Base-by-base conservation (phyloP, 2,888 invertebrate genomes). In the Teleogryllus oceanicus region DNA sequence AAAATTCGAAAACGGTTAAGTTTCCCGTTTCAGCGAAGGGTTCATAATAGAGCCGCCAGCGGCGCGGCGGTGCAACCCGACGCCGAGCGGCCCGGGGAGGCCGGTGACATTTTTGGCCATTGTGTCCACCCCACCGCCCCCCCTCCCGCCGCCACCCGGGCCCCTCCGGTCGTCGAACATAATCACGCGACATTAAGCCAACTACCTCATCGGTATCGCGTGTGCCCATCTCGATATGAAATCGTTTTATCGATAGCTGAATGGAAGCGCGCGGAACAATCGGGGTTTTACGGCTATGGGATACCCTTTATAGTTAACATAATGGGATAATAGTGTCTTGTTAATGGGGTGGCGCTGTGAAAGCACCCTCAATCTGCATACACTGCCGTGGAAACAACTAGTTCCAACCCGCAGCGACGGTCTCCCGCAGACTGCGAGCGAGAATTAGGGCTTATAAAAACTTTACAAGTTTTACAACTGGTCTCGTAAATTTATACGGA, bases 291-390 rank as follows among this genome's bases (percentile, higher is more conserved):
- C 62, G 62, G 62, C 62, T 62, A 62, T 62, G 62, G 62, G 62
- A 62, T 62, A n/a, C 62, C 62, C 62, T 62, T 62, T 62, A 62
- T 62, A 62, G 62, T 62, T 62, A 62, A 62, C 62, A 62, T 62
- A 62, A 62, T 62, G 62, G 62, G 62, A 62, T 62, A 62, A 62
- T 62, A n/a, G 62, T 18, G 62, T 62, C 62, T 62, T 62, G 62
- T 62, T 62, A 62, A 62, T 62, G 62, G 62, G 62, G 62, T 62
- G 62, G 16, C 11, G 62, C 62, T 62, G 62, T 62, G n/a, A 62
- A 62, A 62, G 62, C 62, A n/a, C 62, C 13, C 62, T 13, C n/a
- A 13, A 62, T 62, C 62, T 62, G 62, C 62, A 62, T 62, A 62
- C 62, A 18, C 62, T 62, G n/a, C 62, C 13, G 62, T 62, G 13